phyloP scores from a whole-genome alignment of 2,888 invertebrate genomes.

The Actias luna region DNA sequence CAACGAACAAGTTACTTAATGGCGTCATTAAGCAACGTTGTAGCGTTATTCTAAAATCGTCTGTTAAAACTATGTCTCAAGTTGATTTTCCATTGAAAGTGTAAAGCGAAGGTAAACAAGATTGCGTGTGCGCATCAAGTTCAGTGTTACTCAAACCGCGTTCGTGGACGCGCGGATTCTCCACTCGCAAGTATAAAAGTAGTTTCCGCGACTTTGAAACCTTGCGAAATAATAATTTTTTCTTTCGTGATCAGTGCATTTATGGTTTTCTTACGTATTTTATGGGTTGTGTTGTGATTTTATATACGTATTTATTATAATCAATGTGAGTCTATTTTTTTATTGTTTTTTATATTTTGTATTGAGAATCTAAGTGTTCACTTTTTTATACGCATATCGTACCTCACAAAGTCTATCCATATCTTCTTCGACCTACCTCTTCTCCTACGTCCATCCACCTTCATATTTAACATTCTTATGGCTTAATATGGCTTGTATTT shows the following conservation, averaged over 20 bases:
- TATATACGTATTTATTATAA: constrained; percentile 22
- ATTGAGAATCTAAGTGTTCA: neutral
- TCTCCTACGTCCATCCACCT: no score
- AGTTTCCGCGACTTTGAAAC: constrained; percentile 31
- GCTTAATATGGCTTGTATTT: no score
- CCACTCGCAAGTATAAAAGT: constrained; percentile 17
- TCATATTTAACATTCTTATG: no score
- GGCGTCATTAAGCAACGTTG: neutral
- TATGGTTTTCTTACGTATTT: constrained; percentile 39
- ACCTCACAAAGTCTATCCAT: no score
- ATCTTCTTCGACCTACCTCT: no score
- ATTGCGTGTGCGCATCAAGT: constrained; percentile 47
- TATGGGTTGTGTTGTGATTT: constrained; percentile 24
- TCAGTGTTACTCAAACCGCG: constrained; percentile 61
- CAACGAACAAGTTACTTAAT: neutral
- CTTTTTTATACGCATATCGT: no score
- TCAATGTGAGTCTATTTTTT: constrained; percentile 11
- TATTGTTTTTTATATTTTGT: neutral
- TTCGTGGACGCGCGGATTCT: constrained; percentile 16
- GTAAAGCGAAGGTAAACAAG: constrained; percentile 15
- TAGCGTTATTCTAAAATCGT: neutral
- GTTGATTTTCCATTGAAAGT: constrained; percentile 3
- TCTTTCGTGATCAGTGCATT: constrained; percentile 21
- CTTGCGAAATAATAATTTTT: constrained; percentile 37
- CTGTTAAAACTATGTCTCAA: neutral